Conservation (phyloP, 2,113 vertebrate genomes). For the Rhineura floridana region DNA sequence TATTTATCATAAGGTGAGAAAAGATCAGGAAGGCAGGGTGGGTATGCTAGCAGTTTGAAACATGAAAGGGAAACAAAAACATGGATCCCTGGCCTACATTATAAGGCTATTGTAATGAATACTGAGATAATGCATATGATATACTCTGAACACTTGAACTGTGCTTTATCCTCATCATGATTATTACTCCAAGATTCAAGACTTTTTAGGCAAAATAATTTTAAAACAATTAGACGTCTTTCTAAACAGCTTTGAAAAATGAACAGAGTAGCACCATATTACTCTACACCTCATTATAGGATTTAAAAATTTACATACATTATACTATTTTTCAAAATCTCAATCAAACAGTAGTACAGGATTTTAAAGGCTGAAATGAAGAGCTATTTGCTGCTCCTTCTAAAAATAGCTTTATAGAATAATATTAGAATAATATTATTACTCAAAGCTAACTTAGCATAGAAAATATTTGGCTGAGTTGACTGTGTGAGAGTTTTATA, state of each 20-base stretch:
- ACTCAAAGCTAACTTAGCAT: background rate
- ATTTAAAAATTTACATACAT: background rate
- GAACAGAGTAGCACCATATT: background rate
- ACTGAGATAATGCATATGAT: background rate
- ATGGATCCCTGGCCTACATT: background rate
- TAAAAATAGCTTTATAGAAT: constrained; percentile 12
- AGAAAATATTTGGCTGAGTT: constrained; percentile 17
- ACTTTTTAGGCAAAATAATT: constrained; percentile 3
- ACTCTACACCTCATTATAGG: background rate
- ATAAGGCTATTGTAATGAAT: background rate
- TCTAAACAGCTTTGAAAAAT: background rate
- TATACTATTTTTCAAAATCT: background rate
- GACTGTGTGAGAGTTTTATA: background rate
- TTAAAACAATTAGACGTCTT: background rate
- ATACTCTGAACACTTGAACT: background rate
- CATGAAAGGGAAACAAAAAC: background rate
- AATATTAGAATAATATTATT: constrained; percentile 12
- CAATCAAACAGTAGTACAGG: background rate
- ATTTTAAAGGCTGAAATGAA: constrained; percentile 19
- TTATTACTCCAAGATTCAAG: background rate
- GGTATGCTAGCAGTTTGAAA: no score
- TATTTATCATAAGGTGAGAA: background rate
- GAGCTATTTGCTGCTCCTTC: background rate
- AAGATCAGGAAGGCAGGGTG: background rate
- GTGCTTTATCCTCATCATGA: background rate